phyloP scores from a whole-genome alignment of 2,797 vertebrate species.

The Microcaecilia unicolor region DNA sequence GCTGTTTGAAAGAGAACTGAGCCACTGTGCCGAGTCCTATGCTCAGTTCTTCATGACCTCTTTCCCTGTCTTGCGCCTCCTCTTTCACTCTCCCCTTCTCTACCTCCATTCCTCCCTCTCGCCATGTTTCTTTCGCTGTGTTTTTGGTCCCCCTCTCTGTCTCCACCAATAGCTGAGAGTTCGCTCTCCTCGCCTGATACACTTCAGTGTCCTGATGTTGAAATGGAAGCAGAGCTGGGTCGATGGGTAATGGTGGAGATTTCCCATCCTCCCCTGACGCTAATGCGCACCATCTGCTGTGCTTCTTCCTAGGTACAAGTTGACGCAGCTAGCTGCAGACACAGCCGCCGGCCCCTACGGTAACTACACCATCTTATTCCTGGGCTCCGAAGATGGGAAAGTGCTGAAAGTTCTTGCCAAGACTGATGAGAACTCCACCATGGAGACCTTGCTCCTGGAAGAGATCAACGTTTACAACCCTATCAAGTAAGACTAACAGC shows the following conservation, averaged over 20 bases:
- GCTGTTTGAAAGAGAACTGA: too few species aligned
- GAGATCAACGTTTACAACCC: conserved; percentile 79
- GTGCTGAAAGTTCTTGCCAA: conserved; percentile 75
- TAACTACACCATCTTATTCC: conserved; percentile 78
- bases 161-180: background rate
- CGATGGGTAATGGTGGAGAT: background rate
- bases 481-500: conserved; percentile 54
- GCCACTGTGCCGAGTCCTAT: too few species aligned
- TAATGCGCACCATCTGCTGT: background rate
- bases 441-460: conserved; percentile 68
- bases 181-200: too few species aligned
- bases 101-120: too few species aligned
- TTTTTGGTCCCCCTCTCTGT: too few species aligned
- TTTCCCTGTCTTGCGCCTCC: too few species aligned
- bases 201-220: rapidly evolving
- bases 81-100: background rate
- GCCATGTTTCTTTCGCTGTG: too few species aligned
- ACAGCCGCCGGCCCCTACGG: conserved; percentile 63
- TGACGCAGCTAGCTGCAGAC: conserved; percentile 85
- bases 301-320: conserved; percentile 50
- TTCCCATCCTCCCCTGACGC: too few species aligned
- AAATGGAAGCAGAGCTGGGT: background rate
- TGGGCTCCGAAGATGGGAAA: conserved; percentile 77
- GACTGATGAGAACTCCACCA: conserved; percentile 50
- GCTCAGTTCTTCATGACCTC: too few species aligned